Evolutionary conservation across 2,888 invertebrate genomes (phyloP), one percentile per base, ranked within the genome.

Genomic region (Lithophane socia): DNA sequence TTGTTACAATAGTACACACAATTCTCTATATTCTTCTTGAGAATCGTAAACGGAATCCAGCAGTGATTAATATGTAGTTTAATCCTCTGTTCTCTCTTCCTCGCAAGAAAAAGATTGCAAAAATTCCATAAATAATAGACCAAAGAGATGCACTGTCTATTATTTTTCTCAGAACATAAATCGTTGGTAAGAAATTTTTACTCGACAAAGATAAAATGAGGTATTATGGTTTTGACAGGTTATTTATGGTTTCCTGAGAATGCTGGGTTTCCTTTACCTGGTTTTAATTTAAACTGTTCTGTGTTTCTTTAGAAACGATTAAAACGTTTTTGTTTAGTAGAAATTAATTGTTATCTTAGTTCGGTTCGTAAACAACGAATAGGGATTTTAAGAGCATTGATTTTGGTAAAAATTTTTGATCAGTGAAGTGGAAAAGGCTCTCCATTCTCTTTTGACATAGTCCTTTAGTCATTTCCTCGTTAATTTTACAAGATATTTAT

Each of bases 201-300:
- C 79, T 66, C 68, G 56, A 73, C 84, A 66, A 84, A 81, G 79
- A 84, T 82, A 80, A 84, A 80, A 69, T 70, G 70, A 74, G 74
- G 74, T 74, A 80, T 84, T 71, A 81, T 79, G 65, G 49, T 79
- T 81, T 79, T 73, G 81, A 81, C 84, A 81, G 80, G 37, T 37
- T 84, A 69, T 80, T 80, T 80, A 83, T 80, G 56, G 83, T 78
- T 83, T 83, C 61, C 29, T 67, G 21, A 42, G 80, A 83, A 70
- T 52, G 8, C 71, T 68, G 49, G 21, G 37, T 77, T 83, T 80
- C 37, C 61, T 71, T 67, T 80, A 70, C 83, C 61, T 70, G 70
- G 18, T 71, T 83, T 80, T 52, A 69, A 78, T 78, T 77, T 67
- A 52, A 83, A 83, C n/a, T 61, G 1, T 37, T 60, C 37, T 70